Conservation (phyloP, 2,113 vertebrate genomes). For the Taurulus bubalis region DNA sequence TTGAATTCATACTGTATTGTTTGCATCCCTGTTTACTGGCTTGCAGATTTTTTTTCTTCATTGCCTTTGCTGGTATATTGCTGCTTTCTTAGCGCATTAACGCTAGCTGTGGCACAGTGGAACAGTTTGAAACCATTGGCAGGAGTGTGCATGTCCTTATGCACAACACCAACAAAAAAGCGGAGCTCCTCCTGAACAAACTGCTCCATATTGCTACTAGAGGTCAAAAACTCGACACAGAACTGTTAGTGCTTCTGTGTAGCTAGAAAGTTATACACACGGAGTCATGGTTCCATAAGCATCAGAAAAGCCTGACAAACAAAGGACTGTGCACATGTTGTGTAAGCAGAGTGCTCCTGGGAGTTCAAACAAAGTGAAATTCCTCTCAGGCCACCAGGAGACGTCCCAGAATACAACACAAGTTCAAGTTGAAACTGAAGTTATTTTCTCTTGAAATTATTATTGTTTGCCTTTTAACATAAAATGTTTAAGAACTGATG, state of each 20-base stretch:
- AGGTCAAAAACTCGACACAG: not conserved
- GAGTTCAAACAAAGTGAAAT: conserved; percentile 1
- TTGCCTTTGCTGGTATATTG: not conserved
- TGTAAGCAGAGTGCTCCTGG: not conserved
- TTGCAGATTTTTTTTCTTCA: no score
- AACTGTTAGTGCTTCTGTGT: not conserved
- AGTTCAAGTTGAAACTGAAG: not conserved
- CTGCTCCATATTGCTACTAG: not conserved
- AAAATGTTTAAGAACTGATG: not conserved
- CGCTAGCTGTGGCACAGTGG: not conserved
- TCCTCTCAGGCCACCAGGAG: not conserved
- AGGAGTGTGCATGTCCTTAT: not conserved
- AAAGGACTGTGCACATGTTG: conserved; percentile 2
- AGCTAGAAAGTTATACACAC: not conserved
- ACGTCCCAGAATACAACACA: not conserved
- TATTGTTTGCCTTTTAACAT: not conserved
- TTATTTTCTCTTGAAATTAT: not conserved
- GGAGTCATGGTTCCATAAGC: conserved; percentile 1
- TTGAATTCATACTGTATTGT: not conserved
- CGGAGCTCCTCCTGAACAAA: not conserved
- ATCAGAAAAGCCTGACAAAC: not conserved
- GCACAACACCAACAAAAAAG: not conserved
- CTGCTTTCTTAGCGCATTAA: not conserved
- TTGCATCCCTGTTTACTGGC: no score
- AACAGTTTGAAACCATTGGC: not conserved